These are phyloP conservation scores for Catalaphyllia jardinei DNA, from an alignment of 64 coral and sea anemone species.

Conservation along the genomic window DNA sequence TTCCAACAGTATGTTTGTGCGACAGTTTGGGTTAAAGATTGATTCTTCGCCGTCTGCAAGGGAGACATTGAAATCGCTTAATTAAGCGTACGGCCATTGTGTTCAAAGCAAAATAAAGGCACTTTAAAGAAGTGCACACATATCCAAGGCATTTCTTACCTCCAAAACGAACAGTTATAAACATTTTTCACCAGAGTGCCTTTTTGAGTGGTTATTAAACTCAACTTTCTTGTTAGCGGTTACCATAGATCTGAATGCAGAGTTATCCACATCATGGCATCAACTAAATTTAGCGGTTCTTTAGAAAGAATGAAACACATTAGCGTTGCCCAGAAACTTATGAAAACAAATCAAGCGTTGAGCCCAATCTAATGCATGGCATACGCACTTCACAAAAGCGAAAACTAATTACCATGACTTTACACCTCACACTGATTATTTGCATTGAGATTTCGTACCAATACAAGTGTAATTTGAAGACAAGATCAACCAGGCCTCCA, in stretches of 20 bases:
- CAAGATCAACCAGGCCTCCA: neutral
- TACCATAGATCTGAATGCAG: neutral
- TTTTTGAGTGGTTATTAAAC: neutral
- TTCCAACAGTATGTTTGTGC: conserved; percentile 67
- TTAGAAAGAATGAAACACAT: neutral
- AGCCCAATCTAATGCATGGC: conserved; percentile 22
- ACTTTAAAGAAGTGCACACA: neutral
- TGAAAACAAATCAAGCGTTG: conserved; percentile 31
- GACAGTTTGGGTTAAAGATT: conserved; percentile 95
- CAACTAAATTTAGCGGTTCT: neutral
- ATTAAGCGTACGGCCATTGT: neutral
- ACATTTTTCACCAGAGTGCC: conserved; percentile 14
- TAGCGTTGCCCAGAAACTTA: neutral
- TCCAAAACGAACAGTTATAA: conserved; percentile 67
- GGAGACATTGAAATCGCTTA: neutral
- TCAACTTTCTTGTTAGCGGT: neutral
- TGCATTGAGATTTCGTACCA: neutral
- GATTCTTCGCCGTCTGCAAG: conserved; percentile 80
- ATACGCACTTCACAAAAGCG: conserved; percentile 28
- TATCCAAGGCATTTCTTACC: conserved; percentile 19
- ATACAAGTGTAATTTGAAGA: neutral
- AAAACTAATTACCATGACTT: conserved; percentile 37
- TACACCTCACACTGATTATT: conserved; percentile 5
- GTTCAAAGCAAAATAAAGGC: neutral
- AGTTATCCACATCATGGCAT: neutral